Base-by-base conservation (phyloP, 2,888 invertebrate genomes). In the Agonum fuliginosum region DNA sequence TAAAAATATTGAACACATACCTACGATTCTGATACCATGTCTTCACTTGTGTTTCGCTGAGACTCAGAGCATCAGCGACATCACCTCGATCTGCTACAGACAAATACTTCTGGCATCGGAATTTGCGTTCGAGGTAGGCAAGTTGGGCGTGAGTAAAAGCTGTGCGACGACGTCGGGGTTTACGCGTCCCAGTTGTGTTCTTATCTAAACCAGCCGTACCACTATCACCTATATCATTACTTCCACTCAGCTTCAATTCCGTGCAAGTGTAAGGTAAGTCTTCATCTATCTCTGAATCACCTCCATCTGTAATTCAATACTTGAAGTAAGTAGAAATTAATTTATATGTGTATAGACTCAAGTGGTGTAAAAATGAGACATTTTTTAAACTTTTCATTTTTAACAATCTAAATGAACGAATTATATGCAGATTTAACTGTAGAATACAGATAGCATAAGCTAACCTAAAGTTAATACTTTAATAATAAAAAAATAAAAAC, bases 101-200 rank as follows among this genome's bases (percentile, higher is more conserved):
- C 79, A 97, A 88, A 87, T 97, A 97, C 87, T 97, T 97, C 87
- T 97, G 97, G 83, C 96, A 95, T 5, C 97, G 91, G 86, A 97
- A 97, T 88, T 97, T 96, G 81, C 97, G 89, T 87, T 97, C 97
- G 81, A 97, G 88, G 86, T 95, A 97, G 0, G 96, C 96, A 71
- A 97, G 89, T 87, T 97, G 97, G 0, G 97, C 95, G 85, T 97
- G 97, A 0, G 97, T 97, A 88, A 97, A 97, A 0, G 97, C 97
- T 0, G 97, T 97, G 78, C 96, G 91, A 80, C 96, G 90, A 80
- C 96, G 90, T 2, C 96, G 91, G 0, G 95, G 95, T 85, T 96
- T 96, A 37, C 95, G 89, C 0, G 93, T 91, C 80, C 89, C 89
- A 1, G 84, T 81, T 54, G 87, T 84, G 20, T 0, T 30, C 12